Percentiles rank a stretch among this genome's conserved stretches.
Conservation (phyloP, 2,888 invertebrate species). For the Melikaiella ostensackeni region DNA sequence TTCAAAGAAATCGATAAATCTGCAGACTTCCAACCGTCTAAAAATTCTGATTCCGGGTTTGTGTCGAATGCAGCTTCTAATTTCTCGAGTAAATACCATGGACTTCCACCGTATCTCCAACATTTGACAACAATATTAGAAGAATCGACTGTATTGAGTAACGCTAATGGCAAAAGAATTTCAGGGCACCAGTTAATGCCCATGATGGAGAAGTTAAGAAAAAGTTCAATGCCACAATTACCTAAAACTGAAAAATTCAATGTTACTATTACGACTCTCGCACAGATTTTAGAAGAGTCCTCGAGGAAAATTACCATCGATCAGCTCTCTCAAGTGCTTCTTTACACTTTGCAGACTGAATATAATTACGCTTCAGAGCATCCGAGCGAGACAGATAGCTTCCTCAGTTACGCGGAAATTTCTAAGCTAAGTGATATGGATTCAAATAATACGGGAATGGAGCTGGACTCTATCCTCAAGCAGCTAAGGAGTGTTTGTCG, state of each 20-base stretch:
- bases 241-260: not conserved
- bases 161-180: not conserved
- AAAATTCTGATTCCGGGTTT: not conserved
- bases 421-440: not conserved
- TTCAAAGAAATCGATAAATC: not conserved
- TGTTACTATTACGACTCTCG: not conserved
- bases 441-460: not conserved
- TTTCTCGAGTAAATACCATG: not conserved
- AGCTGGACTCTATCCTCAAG: not conserved
- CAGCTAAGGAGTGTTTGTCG: not conserved
- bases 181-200: not conserved
- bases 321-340: not conserved
- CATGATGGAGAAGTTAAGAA: not conserved
- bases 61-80: not conserved
- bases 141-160: not conserved
- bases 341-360: not conserved
- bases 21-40: not conserved
- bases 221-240: not conserved
- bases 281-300: constrained; percentile 3
- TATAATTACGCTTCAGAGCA: constrained; percentile 11
- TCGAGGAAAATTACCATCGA: not conserved
- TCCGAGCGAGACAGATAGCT: not conserved
- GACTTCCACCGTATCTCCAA: not conserved
- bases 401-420: not conserved
- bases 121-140: constrained; percentile 24